A percentile compares a stretch with the other conserved stretches of the same genome.
Evolutionary conservation across 2,888 invertebrate genomes (phyloP).

Genomic region (Eupithecia centaureata): DNA sequence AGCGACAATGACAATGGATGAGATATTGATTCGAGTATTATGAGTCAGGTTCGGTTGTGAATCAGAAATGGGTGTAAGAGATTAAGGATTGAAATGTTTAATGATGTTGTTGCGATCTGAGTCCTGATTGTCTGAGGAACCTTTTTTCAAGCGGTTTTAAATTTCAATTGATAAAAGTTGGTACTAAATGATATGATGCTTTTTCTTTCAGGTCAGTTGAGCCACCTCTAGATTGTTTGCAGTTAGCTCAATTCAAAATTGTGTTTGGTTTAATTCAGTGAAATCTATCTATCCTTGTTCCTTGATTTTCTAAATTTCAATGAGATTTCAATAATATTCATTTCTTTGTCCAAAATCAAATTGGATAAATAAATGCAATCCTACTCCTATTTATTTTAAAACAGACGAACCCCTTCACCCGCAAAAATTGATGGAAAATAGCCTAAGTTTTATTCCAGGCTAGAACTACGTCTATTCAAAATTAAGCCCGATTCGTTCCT

Average conservation of each 20-base stretch:
- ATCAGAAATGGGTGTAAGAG: background rate
- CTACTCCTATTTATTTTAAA: background rate
- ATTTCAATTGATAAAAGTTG: background rate
- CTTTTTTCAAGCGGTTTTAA: background rate
- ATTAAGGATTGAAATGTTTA: constrained; percentile 2
- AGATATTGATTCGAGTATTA: constrained; percentile 22
- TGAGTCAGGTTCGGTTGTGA: constrained; percentile 21
- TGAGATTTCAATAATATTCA: no score
- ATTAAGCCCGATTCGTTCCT: background rate
- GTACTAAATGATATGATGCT: background rate
- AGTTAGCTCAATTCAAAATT: no score
- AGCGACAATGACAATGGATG: constrained; percentile 31
- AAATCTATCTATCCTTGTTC: background rate
- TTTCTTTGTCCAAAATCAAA: no score
- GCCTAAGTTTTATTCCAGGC: background rate
- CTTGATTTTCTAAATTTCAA: background rate
- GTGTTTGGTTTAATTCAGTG: no score
- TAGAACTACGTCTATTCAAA: background rate
- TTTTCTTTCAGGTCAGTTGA: no score
- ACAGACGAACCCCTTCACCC: no score
- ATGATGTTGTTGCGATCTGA: background rate
- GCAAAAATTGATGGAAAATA: background rate
- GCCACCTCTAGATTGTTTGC: no score
- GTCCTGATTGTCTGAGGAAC: background rate
- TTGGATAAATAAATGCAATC: background rate